Conservation (phyloP, 2,888 invertebrate genomes). For the Mythimna lalbum region DNA sequence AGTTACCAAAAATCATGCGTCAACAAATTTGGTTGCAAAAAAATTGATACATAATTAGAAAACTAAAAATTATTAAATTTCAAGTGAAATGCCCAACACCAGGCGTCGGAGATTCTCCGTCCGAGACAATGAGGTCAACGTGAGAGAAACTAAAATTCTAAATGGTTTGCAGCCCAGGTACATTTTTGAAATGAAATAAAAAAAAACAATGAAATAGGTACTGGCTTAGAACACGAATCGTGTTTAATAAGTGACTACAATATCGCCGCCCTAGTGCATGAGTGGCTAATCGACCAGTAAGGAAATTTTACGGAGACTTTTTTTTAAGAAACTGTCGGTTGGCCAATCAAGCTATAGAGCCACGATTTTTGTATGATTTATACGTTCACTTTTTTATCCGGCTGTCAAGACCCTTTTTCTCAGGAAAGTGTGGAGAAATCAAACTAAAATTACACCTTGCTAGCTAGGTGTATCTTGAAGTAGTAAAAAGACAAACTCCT, state of each 20-base stretch:
- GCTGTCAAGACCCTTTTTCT: too few relatives aligned
- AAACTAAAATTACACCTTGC: too few relatives aligned
- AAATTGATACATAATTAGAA: slow-evolving; percentile 47
- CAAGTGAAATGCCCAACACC: slow-evolving; percentile 82
- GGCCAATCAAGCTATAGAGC: too few relatives aligned
- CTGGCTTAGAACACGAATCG: neutral
- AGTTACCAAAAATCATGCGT: slow-evolving; percentile 58
- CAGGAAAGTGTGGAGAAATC: too few relatives aligned
- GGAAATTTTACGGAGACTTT: too few relatives aligned
- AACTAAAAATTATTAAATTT: slow-evolving; percentile 64
- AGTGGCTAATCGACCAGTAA: too few relatives aligned
- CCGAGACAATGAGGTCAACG: slow-evolving; percentile 73
- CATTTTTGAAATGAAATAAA: neutral
- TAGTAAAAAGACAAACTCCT: too few relatives aligned
- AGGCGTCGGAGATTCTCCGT: slow-evolving; percentile 85
- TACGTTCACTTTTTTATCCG: too few relatives aligned
- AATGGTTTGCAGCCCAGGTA: slow-evolving; percentile 78
- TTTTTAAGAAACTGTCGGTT: too few relatives aligned
- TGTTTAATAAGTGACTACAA: neutral
- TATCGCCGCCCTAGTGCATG: too few relatives aligned
- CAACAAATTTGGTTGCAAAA: slow-evolving; percentile 50
- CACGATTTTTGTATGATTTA: too few relatives aligned
- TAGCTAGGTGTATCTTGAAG: too few relatives aligned
- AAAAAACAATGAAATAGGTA: neutral
- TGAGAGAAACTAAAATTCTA: slow-evolving; percentile 72